Conservation (phyloP, 2,888 invertebrate genomes). For the Eristalis intricaria region DNA sequence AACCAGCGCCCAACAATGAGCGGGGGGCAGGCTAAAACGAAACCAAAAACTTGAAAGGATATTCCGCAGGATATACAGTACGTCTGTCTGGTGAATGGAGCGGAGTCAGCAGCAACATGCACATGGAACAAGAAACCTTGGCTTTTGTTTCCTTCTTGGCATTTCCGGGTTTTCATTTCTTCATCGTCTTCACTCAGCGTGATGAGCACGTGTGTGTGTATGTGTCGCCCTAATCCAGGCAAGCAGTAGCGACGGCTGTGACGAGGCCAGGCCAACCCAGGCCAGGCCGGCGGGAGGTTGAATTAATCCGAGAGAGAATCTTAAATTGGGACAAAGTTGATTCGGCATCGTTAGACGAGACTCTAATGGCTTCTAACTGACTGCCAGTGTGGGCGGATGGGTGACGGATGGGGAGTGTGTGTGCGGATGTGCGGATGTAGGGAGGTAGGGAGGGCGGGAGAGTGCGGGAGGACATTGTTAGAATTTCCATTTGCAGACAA, state of each 20-base stretch:
- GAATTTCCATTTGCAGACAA: conserved; percentile 71
- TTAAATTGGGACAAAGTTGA: conserved; percentile 69
- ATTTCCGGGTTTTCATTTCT: conserved; percentile 35
- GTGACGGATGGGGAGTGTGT: not conserved
- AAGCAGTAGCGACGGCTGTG: not conserved
- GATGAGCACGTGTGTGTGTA: conserved; percentile 8
- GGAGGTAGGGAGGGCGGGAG: not conserved
- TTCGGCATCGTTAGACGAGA: conserved; percentile 60
- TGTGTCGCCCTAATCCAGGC: conserved; percentile 11
- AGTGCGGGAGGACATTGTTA: conserved; percentile 19
- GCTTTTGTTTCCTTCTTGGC: conserved; percentile 60
- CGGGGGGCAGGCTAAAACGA: not conserved
- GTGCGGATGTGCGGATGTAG: not conserved
- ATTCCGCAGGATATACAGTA: conserved; percentile 32
- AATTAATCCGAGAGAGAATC: conserved; percentile 27
- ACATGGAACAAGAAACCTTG: conserved; percentile 50
- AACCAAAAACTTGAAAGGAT: not conserved
- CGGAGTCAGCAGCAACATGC: conserved; percentile 20
- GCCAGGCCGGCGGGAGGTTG: not conserved
- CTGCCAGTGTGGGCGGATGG: not conserved
- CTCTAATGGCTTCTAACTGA: conserved; percentile 63
- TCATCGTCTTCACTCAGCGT: not conserved
- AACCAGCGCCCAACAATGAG: conserved; percentile 3
- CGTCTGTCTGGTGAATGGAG: not conserved
- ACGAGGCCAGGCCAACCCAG: conserved; percentile 15